phyloP scores from a whole-genome alignment of 2,797 vertebrate species.

The Myoxocephalus aenaeus region DNA sequence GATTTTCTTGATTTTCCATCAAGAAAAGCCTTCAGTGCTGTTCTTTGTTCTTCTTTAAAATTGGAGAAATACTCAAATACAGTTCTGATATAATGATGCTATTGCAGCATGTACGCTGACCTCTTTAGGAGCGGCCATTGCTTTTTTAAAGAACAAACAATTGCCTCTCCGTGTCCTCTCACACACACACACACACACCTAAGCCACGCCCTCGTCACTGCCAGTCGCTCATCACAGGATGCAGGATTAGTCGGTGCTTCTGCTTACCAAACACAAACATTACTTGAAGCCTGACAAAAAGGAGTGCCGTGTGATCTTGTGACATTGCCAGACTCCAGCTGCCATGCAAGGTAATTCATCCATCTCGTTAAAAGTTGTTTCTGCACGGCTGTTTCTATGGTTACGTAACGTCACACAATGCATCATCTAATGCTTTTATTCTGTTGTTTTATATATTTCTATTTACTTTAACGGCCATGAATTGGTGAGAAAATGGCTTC shows the following conservation, averaged over 20 bases:
- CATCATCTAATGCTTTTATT: neutral
- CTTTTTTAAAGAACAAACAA: too few relatives aligned
- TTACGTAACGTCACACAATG: neutral
- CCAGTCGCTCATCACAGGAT: neutral
- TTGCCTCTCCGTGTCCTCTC: neutral
- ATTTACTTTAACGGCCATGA: neutral
- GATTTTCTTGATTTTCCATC: too few relatives aligned
- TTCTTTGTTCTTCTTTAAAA: too few relatives aligned
- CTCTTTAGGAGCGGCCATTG: neutral
- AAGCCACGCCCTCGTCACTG: neutral
- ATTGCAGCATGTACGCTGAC: neutral
- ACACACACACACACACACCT: neutral
- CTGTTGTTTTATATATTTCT: neutral
- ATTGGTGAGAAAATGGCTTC: neutral
- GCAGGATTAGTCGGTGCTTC: neutral
- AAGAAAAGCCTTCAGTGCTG: too few relatives aligned
- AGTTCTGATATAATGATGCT: neutral
- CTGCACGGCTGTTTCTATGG: neutral
- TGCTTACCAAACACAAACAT: neutral
- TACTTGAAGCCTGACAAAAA: too few relatives aligned
- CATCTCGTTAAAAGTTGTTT: neutral
- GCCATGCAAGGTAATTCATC: neutral
- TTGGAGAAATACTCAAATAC: neutral
- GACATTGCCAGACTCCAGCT: neutral
- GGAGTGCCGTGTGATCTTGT: neutral